Conservation (phyloP, 2,888 invertebrate genomes). For the Dynastes grantii region DNA sequence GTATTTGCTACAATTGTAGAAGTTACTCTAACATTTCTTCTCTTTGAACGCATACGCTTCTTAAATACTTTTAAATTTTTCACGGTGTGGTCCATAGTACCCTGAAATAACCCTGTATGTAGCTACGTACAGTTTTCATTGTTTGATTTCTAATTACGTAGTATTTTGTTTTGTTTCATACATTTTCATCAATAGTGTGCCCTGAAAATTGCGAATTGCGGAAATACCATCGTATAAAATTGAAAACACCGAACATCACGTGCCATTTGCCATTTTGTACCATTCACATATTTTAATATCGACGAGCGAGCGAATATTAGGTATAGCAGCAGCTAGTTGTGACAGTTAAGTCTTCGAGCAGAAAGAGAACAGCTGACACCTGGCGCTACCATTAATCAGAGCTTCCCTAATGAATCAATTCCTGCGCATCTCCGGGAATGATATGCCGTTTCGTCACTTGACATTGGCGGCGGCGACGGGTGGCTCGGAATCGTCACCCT, state of each 20-base stretch:
- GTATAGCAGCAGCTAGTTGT: conserved; percentile 27
- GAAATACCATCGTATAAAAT: not conserved
- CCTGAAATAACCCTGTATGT: too few species aligned
- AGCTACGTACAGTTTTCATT: too few species aligned
- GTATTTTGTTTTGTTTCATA: too few species aligned
- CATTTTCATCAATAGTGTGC: too few species aligned
- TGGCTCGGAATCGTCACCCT: conserved; percentile 18
- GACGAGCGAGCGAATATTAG: conserved; percentile 7
- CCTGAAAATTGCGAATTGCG: too few species aligned
- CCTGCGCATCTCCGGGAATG: conserved; percentile 39
- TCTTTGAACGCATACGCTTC: too few species aligned
- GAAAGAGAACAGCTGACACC: conserved; percentile 46
- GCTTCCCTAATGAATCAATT: conserved; percentile 50
- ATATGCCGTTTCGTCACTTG: conserved; percentile 49
- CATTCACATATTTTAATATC: conserved; percentile 35
- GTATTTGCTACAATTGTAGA: too few species aligned
- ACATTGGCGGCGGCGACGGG: conserved; percentile 34
- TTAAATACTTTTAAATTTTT: too few species aligned
- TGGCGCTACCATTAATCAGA: conserved; percentile 49
- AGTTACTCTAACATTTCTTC: too few species aligned
- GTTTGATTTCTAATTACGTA: too few species aligned
- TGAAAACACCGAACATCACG: conserved; percentile 6
- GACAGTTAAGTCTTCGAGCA: conserved; percentile 34
- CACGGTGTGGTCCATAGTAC: too few species aligned
- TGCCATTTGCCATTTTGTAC: conserved; percentile 7